A percentile compares a stretch with the other conserved stretches of the same genome.
These are phyloP conservation scores for Drosophila recens DNA, from an alignment of 2,888 invertebrate species.

Conservation along the genomic window DNA sequence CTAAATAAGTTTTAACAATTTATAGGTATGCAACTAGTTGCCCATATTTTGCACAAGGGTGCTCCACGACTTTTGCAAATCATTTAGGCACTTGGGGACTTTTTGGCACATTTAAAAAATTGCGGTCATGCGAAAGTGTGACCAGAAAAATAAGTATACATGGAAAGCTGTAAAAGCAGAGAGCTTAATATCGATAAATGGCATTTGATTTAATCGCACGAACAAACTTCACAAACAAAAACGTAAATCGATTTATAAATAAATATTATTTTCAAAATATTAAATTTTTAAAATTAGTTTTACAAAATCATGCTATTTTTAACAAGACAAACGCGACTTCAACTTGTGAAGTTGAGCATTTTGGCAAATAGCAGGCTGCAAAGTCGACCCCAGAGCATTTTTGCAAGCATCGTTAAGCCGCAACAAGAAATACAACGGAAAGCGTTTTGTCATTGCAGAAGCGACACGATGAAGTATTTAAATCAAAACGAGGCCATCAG, in stretches of 20 bases:
- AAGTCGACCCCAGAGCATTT: conserved; percentile 7
- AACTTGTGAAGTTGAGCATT: conserved; percentile 1
- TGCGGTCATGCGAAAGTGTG: too few species aligned
- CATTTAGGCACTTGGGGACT: too few species aligned
- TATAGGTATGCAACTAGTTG: too few species aligned
- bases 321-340: conserved; percentile 10
- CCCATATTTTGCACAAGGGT: too few species aligned
- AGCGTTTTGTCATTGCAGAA: conserved; percentile 42
- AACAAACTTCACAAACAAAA: neutral
- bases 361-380: neutral
- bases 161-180: too few species aligned
- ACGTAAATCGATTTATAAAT: conserved; percentile 5
- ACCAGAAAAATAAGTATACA: too few species aligned
- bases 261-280: neutral
- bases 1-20: too few species aligned
- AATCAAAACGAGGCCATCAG: conserved; percentile 94
- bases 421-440: conserved; percentile 24
- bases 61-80: too few species aligned
- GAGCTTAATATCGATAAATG: too few species aligned
- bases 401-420: conserved; percentile 5
- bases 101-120: too few species aligned
- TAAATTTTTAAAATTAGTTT: neutral
- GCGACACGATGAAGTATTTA: conserved; percentile 87
- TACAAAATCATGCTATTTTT: neutral
- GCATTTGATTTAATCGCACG: neutral